Percentiles rank a stretch among this genome's conserved stretches.
Conservation (phyloP, 1,140 invertebrate genomes). For the Tribolium madens region DNA sequence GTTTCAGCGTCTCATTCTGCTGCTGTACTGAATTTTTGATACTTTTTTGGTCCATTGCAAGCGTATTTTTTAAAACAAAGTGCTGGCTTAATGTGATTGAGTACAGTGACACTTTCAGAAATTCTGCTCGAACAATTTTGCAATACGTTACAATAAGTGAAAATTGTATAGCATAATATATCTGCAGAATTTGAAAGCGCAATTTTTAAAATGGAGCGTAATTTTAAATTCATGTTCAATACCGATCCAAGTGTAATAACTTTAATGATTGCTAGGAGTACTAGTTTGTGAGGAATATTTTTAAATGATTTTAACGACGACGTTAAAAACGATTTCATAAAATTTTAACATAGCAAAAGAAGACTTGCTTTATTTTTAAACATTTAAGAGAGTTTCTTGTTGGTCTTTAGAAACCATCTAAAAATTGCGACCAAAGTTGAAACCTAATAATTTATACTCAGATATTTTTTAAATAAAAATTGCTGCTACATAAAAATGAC, state of each 20-base stretch:
- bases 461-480: slow-evolving; percentile 23
- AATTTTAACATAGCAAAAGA: slow-evolving; percentile 15
- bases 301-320: slow-evolving; percentile 19
- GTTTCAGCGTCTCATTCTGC: slow-evolving; percentile 30
- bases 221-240: slow-evolving; percentile 1
- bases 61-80: slow-evolving; percentile 6
- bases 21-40: slow-evolving; percentile 27
- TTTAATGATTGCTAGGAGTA: slow-evolving; percentile 16
- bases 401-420: slow-evolving; percentile 26
- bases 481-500: slow-evolving; percentile 4
- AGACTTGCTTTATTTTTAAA: slow-evolving; percentile 11
- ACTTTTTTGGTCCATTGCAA: slow-evolving; percentile 9
- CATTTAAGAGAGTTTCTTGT: slow-evolving; percentile 4
- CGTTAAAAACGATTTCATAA: slow-evolving; percentile 9
- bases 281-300: slow-evolving; percentile 15
- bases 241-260: not conserved
- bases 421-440: slow-evolving; percentile 14
- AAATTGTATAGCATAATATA: slow-evolving; percentile 4
- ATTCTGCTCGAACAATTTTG: not conserved
- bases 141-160: slow-evolving; percentile 4
- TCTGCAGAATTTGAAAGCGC: not conserved
- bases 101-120: not conserved
- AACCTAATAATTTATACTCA: slow-evolving; percentile 31
- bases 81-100: not conserved
- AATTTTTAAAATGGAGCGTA: not conserved